Percentiles rank a stretch among this genome's conserved stretches.
phyloP scores from a whole-genome alignment of 1,140 invertebrate species.

The Brachionus sp. region DNA sequence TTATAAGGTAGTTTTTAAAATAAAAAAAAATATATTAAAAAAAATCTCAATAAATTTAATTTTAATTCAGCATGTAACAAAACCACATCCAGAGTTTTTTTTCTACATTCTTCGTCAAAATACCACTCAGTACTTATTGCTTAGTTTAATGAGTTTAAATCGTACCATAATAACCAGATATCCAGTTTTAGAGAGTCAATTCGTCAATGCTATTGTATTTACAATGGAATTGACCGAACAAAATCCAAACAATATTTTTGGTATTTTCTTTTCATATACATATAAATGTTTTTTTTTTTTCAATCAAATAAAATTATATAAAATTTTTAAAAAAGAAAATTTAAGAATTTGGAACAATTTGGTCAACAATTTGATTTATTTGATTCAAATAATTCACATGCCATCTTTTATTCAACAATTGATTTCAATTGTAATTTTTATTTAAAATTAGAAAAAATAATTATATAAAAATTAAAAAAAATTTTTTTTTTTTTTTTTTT shows the following conservation, averaged over 20 bases:
- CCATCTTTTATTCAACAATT: neutral
- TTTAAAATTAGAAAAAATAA: neutral
- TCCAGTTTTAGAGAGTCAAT: slow-evolving; percentile 21
- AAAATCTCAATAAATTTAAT: neutral
- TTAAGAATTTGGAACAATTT: slow-evolving; percentile 42
- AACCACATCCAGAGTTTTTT: slow-evolving; percentile 32
- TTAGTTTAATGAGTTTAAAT: neutral
- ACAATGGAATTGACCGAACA: slow-evolving; percentile 30
- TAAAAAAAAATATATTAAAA: neutral
- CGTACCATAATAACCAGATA: neutral
- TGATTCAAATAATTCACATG: slow-evolving; percentile 16
- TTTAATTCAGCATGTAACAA: slow-evolving; percentile 6
- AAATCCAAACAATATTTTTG: slow-evolving; percentile 24
- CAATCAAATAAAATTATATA: neutral
- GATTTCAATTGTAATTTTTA: neutral
- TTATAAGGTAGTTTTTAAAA: slow-evolving; percentile 2
- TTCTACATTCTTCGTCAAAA: slow-evolving; percentile 22
- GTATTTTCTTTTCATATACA: neutral
- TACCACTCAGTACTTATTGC: slow-evolving; percentile 30
- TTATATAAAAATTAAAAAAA: neutral
- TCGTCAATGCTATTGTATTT: neutral
- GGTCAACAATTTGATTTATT: slow-evolving; percentile 10
- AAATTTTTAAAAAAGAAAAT: slow-evolving; percentile 31
- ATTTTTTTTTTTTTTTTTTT: neutral
- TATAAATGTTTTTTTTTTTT: neutral